Evolutionary conservation across 2,888 invertebrate species (phyloP), one percentile per base, ranked within the genome.

Genomic region (Neoascia interrupta): DNA sequence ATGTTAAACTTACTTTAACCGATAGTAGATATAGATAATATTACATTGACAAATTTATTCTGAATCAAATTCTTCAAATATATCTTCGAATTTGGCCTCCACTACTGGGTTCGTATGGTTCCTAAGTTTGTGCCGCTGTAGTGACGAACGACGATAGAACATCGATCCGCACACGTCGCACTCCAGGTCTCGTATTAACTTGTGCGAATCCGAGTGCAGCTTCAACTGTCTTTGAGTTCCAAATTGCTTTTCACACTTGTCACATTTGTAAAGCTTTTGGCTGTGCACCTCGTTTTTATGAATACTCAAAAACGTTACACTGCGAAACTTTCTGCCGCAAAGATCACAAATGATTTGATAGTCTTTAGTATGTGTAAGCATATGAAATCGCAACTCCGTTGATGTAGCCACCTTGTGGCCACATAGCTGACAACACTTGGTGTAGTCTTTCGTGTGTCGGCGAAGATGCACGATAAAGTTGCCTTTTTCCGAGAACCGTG

Each of bases 141-240:
- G 13, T 2, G 56, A 16, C 3, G 18, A 11, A 8, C 5, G n/a
- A 1, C 43, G 56, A 13, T 8, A 19, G 31, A 41, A 56, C 13
- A 21, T 34, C 43, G 8, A 16, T 3, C 58, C 56, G 15, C 56
- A 56, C 1, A 11, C 11, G 1, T 56, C 13, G 15, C 58, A 58
- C 43, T 5, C 43, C 1, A 39, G 31, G 34, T 58, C 58, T 4
- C 31, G 16, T 0, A 21, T 1, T 1, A 5, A 5, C n/a, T 43
- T 19, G n/a, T 58, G 43, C 13, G 13, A 5, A 0, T 31, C 21
- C 15, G 2, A n/a, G 13, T 43, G 58, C 4, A 19, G 19, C 18
- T 26, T 2, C 63, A 26, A 70, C 76, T 39, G 75, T 63, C 60
- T 36, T 8, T 21, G 3, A 0, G 60, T 18, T 11, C 23, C 36